Base-by-base conservation (phyloP, 2,888 invertebrate genomes). In the Acleris emargana region DNA sequence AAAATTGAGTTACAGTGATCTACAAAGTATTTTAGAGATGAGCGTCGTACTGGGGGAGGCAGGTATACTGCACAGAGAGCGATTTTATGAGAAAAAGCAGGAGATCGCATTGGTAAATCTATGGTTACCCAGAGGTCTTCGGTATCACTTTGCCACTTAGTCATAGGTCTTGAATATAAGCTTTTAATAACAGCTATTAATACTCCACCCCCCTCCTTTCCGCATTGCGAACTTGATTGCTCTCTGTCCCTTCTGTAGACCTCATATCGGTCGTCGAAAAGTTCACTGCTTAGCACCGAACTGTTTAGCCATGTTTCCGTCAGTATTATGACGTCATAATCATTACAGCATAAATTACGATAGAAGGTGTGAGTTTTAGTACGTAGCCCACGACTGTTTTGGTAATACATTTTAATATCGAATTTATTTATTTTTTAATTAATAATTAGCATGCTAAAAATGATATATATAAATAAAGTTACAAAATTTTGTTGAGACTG, bases 11-110 rank as follows among this genome's bases (percentile, higher is more conserved):
- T 59, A 43, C 58, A 58, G 22, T 62, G 13, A 18, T 53, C 50
- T 3, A 54, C 25, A 32, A 54, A 67, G n/a, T 20, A 5, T 32
- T 58, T 54, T 1, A 55, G 9, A 20, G 13, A 49, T 13, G 5
- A 11, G 18, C 32, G 38, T 3, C 18, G 25, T 9, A 58, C 59
- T 0, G 67, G 55, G 1, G 67, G 57, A 7, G 67, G 67, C 2
- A 67, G 18, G 20, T 67, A 67, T 3, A 67, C 53, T 11, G 58
- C 59, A 51, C 67, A 67, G 16, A 63, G 20, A 50, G 62, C 51
- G 5, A 67, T 16, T 17, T n/a, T 45, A 20, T 18, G 7, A 25
- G 5, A 4, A 6, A 5, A 16, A 20, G 16, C 5, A 17, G n/a
- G 7, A 3, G 18, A 9, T 5, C 32, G 20, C 16, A 5, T 11